A percentile compares a stretch with the other conserved stretches of the same genome.
These are phyloP conservation scores for Aptenodytes patagonicus DNA, from an alignment of 2,113 vertebrate genomes.

Conservation along the genomic window DNA sequence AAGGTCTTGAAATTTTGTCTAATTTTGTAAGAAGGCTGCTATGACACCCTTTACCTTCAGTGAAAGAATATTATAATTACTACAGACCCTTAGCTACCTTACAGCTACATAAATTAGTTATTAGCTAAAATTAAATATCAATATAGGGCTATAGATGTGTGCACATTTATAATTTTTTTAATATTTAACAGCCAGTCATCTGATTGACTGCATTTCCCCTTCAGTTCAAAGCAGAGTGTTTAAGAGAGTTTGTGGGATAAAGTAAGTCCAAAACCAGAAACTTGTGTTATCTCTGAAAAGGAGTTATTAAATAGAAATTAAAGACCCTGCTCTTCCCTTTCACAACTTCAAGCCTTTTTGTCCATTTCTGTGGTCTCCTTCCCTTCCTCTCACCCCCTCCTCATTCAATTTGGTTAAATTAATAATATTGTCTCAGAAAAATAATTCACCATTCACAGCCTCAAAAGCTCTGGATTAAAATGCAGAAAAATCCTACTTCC, in stretches of 20 bases:
- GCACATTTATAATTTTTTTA: not conserved
- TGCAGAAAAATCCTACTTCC: not conserved
- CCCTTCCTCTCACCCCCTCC: not conserved
- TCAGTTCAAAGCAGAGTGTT: not conserved
- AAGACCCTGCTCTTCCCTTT: not conserved
- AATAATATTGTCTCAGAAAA: not conserved
- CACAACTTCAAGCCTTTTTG: not conserved
- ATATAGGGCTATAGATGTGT: not conserved
- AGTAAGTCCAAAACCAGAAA: not conserved
- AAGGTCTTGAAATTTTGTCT: not conserved
- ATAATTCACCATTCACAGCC: not conserved
- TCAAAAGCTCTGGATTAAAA: not conserved
- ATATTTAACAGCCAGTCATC: not conserved
- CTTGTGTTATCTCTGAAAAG: not conserved
- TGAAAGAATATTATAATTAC: not conserved
- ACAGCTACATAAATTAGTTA: not conserved
- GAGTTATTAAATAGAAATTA: not conserved
- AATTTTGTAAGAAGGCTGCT: not conserved
- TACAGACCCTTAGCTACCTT: not conserved
- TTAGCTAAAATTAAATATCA: not conserved
- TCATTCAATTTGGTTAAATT: not conserved
- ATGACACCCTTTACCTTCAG: not conserved
- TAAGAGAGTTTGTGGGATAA: not conserved
- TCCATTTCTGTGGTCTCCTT: not conserved
- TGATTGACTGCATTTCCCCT: not conserved